Percentiles rank a stretch among this genome's conserved stretches.
phyloP scores from a whole-genome alignment of 2,113 vertebrate species.

The Trogon surrucura region DNA sequence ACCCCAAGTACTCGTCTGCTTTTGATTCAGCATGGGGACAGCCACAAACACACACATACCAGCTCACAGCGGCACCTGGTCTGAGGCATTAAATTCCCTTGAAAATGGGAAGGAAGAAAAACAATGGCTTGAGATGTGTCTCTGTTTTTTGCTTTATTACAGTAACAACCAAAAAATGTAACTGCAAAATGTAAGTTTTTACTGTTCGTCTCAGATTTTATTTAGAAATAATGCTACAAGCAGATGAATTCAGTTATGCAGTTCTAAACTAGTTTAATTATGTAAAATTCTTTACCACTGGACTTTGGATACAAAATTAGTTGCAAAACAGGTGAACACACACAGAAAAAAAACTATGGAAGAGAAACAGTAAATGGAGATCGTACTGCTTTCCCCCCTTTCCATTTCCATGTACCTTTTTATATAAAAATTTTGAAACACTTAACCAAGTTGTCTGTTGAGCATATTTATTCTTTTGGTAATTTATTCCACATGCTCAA shows the following conservation, averaged over 20 bases:
- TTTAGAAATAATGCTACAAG: background rate
- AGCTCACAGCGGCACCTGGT: background rate
- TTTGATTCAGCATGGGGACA: background rate
- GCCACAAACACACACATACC: background rate
- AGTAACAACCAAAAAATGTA: background rate
- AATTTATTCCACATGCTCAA: conserved; percentile 8
- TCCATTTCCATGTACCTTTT: background rate
- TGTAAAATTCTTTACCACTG: background rate
- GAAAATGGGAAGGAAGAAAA: background rate
- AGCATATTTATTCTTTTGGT: background rate
- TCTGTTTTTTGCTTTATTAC: background rate
- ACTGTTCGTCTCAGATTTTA: background rate
- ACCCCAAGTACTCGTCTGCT: background rate
- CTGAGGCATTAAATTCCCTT: background rate
- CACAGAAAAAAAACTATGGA: background rate
- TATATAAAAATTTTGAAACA: background rate
- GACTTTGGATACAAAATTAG: background rate
- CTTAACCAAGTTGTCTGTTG: background rate
- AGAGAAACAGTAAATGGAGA: background rate
- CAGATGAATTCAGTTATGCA: background rate
- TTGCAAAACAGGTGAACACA: background rate
- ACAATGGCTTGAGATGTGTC: background rate
- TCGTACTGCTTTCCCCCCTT: background rate
- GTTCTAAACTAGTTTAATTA: background rate
- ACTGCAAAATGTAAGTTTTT: background rate